Evolutionary conservation across 2,888 invertebrate genomes (phyloP).

Genomic region (Tipula unca): DNA sequence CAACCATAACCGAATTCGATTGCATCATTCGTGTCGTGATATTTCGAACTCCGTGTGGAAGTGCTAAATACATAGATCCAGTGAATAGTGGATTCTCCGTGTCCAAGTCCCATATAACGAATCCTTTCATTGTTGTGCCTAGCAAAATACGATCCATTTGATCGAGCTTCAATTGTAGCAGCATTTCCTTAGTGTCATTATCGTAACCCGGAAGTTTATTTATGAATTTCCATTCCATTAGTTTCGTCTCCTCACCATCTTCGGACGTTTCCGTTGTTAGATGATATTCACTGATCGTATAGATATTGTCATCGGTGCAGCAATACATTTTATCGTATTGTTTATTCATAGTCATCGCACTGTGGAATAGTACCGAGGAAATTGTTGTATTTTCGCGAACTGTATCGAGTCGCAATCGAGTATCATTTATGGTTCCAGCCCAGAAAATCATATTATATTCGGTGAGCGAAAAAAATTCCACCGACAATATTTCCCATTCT

Average conservation of each 20-base stretch:
- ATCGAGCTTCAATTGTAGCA: constrained; percentile 76
- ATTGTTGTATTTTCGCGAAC: constrained; percentile 37
- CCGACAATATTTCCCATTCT: constrained; percentile 65
- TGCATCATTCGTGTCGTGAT: constrained; percentile 86
- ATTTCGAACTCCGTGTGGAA: constrained; percentile 84
- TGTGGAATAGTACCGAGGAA: constrained; percentile 33
- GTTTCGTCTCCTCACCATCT: constrained; percentile 29
- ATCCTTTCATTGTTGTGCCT: constrained; percentile 77
- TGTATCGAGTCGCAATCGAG: constrained; percentile 58
- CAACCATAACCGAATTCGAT: constrained; percentile 87
- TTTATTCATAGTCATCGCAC: constrained; percentile 59
- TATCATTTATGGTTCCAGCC: constrained; percentile 73
- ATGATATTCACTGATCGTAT: constrained; percentile 34
- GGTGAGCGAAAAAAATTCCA: constrained; percentile 61
- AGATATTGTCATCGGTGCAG: constrained; percentile 57
- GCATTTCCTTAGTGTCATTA: constrained; percentile 64
- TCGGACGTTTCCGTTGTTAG: constrained; percentile 25
- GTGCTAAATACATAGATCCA: constrained; percentile 56
- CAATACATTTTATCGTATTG: constrained; percentile 58
- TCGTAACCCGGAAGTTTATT: constrained; percentile 55
- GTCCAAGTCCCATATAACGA: constrained; percentile 71
- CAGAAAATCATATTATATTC: constrained; percentile 69
- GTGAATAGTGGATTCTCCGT: constrained; percentile 41
- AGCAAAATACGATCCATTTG: constrained; percentile 71
- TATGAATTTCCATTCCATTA: constrained; percentile 50